Conservation (phyloP, 2,888 invertebrate genomes). For the Drosophila testacea region DNA sequence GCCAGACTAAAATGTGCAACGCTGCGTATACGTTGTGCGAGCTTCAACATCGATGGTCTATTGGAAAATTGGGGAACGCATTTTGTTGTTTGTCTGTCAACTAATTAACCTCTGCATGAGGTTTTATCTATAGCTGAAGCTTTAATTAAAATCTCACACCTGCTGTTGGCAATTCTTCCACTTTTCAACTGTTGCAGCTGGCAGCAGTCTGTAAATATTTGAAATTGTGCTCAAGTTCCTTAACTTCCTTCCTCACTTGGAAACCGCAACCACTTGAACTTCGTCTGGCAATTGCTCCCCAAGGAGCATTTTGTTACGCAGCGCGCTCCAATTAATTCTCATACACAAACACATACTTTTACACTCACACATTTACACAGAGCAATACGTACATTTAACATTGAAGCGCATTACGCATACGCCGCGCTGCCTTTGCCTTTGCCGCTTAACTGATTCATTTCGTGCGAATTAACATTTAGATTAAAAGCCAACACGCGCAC, state of each 20-base stretch:
- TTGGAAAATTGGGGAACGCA: slow-evolving; percentile 1
- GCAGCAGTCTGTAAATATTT: slow-evolving; percentile 30
- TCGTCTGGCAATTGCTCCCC: slow-evolving; percentile 66
- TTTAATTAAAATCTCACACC: slow-evolving; percentile 61
- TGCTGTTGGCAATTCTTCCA: slow-evolving; percentile 16
- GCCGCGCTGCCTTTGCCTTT: slow-evolving; percentile 32
- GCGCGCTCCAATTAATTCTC: slow-evolving; percentile 60
- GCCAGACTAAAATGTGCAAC: slow-evolving; percentile 12
- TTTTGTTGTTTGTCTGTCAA: slow-evolving; percentile 21
- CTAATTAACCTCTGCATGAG: slow-evolving; percentile 55
- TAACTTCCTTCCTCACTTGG: background rate
- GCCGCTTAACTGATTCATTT: slow-evolving; percentile 74
- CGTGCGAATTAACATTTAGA: slow-evolving; percentile 73
- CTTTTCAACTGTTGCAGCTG: slow-evolving; percentile 13
- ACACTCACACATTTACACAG: background rate
- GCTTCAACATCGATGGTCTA: background rate
- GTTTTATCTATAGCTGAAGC: slow-evolving; percentile 11
- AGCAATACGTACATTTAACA: slow-evolving; percentile 46
- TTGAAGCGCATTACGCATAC: slow-evolving; percentile 59
- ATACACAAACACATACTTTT: slow-evolving; percentile 3
- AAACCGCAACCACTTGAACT: slow-evolving; percentile 53
- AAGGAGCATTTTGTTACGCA: slow-evolving; percentile 66
- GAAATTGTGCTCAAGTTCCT: slow-evolving; percentile 23
- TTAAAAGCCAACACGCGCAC: slow-evolving; percentile 63
- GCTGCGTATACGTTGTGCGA: slow-evolving; percentile 29